A percentile compares a stretch with the other conserved stretches of the same genome.
Evolutionary conservation across 2,888 invertebrate genomes (phyloP).

Genomic region (Cataglyphis rosenhaueri): DNA sequence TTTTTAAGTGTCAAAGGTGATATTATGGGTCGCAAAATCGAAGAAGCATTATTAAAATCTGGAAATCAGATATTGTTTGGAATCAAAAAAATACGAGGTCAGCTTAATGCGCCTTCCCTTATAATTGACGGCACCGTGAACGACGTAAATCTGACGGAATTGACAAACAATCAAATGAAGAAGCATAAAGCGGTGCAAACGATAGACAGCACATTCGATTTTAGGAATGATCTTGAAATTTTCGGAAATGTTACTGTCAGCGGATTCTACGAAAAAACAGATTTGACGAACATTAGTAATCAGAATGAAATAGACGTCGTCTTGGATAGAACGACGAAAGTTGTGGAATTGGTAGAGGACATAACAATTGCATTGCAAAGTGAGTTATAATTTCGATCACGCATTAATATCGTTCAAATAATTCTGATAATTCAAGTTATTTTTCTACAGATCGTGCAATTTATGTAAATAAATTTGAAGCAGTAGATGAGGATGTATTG

Average conservation of each 20-base stretch:
- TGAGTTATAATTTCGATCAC: conserved; percentile 56
- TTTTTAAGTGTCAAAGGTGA: conserved; percentile 79
- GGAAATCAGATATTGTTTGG: conserved; percentile 84
- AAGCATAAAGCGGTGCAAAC: conserved; percentile 68
- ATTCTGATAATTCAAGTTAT: neutral
- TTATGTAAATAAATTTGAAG: conserved; percentile 72
- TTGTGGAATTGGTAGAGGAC: conserved; percentile 55
- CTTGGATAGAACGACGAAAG: conserved; percentile 19
- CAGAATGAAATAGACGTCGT: conserved; percentile 33
- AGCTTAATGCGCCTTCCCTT: conserved; percentile 67
- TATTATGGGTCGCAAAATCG: conserved; percentile 78
- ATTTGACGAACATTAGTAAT: conserved; percentile 60
- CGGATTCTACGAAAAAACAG: conserved; percentile 65
- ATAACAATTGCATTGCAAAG: conserved; percentile 71
- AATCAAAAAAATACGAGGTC: conserved; percentile 79
- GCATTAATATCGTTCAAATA: neutral
- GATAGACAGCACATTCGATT: conserved; percentile 68
- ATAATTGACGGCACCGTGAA: conserved; percentile 74
- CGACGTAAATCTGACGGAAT: conserved; percentile 71
- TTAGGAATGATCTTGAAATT: conserved; percentile 70
- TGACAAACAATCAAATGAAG: conserved; percentile 71
- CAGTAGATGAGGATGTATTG: conserved; percentile 50
- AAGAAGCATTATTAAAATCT: conserved; percentile 83
- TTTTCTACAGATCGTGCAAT: conserved; percentile 68
- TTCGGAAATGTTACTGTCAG: conserved; percentile 74